Percentiles rank a stretch among this genome's conserved stretches.
Evolutionary conservation across 2,113 vertebrate species (phyloP).

Genomic region (Sceloporus undulatus): DNA sequence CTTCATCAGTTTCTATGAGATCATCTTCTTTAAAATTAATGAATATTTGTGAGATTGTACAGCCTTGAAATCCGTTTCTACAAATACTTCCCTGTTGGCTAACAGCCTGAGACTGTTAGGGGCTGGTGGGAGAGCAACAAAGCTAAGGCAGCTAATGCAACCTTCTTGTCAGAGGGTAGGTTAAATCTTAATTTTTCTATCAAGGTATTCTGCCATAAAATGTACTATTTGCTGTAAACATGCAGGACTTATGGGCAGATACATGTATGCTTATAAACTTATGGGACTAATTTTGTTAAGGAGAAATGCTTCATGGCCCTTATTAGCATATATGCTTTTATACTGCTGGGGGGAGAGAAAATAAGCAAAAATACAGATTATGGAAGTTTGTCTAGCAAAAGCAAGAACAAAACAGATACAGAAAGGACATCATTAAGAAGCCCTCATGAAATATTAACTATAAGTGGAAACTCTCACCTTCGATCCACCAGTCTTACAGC

Average conservation of each 20-base stretch:
- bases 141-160: background rate
- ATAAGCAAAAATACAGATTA: slow-evolving; percentile 6
- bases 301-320: slow-evolving; percentile 21
- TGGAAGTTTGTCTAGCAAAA: slow-evolving; percentile 23
- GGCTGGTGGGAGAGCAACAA: background rate
- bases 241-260: background rate
- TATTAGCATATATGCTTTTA: slow-evolving; percentile 38
- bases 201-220: background rate
- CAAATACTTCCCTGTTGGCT: background rate
- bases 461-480: slow-evolving; percentile 45
- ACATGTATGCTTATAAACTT: background rate
- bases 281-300: slow-evolving; percentile 26
- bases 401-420: slow-evolving; percentile 27
- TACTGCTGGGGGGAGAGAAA: slow-evolving; percentile 25
- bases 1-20: background rate
- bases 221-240: background rate
- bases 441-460: slow-evolving; percentile 53
- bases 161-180: no score
- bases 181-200: background rate
- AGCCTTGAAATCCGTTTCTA: slow-evolving; percentile 8
- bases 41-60: background rate
- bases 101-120: background rate
- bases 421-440: slow-evolving; percentile 53
- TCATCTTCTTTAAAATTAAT: background rate
- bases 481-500: slow-evolving; percentile 40